Base-by-base conservation (phyloP, 1,140 invertebrate species). In the Plutomurus gul region DNA sequence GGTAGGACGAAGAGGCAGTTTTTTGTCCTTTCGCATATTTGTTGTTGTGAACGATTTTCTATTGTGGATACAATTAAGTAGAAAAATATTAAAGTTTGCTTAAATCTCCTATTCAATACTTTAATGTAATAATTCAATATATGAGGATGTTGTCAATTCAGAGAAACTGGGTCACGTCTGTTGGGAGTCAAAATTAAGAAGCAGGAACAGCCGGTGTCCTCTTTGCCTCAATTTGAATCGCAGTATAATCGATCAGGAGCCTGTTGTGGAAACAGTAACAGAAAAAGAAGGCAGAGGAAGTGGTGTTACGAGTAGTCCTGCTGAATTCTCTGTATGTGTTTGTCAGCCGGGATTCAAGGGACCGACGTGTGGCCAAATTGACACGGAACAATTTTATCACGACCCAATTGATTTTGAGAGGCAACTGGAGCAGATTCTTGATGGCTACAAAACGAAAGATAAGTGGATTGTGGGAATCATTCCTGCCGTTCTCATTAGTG, bases 91-190 rank as follows among this genome's bases (percentile, higher is more conserved):
- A 18, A 51, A 51, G 47, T 51, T 51, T 51, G 47, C 25, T 51
- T 22, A 51, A 22, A 51, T 51, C 20, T 51, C 47, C 25, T 22
- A 51, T 51, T n/a, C n/a, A n/a, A n/a, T n/a, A 51, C 47, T 51
- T 51, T 60, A 60, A 60, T 60, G 33, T 18, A 30, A 60, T 60
- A 60, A 30, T 60, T 60, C 51, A 30, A 60, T 65, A 65, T 33
- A 25, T 65, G 56, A 65, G 27, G n/a, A n/a, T 65, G 25, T 65
- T 65, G 30, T 13, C 13, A n/a, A 33, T 65, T 5, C 27, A 65
- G 56, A 65, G 18, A 33, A 33, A 33, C 56, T 11, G 27, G 56
- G 56, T 65, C 56, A 65, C 18, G 27, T 65, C 56, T 65, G 56
- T 16, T 16, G 4, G 25, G 56, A 65, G 18, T 65, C 27, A 51